Percentiles rank a stretch among this genome's conserved stretches.
Evolutionary conservation across 92 coral and sea anemone species (phyloP).

Genomic region (Parazoanthus darwini): DNA sequence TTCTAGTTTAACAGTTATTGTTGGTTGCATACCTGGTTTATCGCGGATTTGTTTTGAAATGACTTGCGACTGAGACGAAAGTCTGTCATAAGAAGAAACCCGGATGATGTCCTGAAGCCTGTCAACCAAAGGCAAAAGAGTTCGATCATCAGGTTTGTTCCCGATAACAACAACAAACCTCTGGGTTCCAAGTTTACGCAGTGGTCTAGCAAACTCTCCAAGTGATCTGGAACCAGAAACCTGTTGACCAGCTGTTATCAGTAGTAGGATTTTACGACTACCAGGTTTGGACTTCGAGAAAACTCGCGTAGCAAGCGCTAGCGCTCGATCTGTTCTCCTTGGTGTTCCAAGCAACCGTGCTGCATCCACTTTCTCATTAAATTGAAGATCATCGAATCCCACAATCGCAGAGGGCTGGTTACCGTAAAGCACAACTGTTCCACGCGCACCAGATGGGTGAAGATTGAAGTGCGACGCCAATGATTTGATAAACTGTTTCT

Average conservation of each 20-base stretch:
- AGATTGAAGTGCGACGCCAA: slow-evolving; percentile 52
- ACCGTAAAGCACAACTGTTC: slow-evolving; percentile 50
- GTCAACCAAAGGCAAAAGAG: slow-evolving; percentile 19
- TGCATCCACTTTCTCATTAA: slow-evolving; percentile 40
- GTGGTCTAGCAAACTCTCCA: slow-evolving; percentile 42
- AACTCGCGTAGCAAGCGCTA: slow-evolving; percentile 41
- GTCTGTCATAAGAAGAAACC: slow-evolving; percentile 20
- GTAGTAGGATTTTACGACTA: slow-evolving; percentile 57
- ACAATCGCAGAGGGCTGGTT: slow-evolving; percentile 4
- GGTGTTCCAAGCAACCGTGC: slow-evolving; percentile 52
- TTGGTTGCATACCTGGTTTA: slow-evolving; percentile 28
- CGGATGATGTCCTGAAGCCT: slow-evolving; percentile 45
- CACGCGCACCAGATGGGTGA: slow-evolving; percentile 50
- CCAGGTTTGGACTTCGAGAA: slow-evolving; percentile 40
- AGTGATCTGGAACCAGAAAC: slow-evolving; percentile 53
- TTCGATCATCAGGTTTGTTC: slow-evolving; percentile 33
- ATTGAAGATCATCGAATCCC: slow-evolving; percentile 6
- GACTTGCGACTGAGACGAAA: neutral
- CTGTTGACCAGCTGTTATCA: slow-evolving; percentile 62
- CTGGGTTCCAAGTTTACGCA: slow-evolving; percentile 62
- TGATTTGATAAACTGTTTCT: slow-evolving; percentile 62
- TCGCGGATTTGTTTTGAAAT: slow-evolving; percentile 30
- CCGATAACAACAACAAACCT: slow-evolving; percentile 71
- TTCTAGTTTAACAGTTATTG: no score
- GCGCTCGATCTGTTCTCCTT: slow-evolving; percentile 57